Evolutionary conservation across 2,797 vertebrate genomes (phyloP), one percentile per base, ranked within the genome.

Genomic region (Poeciliopsis turneri): DNA sequence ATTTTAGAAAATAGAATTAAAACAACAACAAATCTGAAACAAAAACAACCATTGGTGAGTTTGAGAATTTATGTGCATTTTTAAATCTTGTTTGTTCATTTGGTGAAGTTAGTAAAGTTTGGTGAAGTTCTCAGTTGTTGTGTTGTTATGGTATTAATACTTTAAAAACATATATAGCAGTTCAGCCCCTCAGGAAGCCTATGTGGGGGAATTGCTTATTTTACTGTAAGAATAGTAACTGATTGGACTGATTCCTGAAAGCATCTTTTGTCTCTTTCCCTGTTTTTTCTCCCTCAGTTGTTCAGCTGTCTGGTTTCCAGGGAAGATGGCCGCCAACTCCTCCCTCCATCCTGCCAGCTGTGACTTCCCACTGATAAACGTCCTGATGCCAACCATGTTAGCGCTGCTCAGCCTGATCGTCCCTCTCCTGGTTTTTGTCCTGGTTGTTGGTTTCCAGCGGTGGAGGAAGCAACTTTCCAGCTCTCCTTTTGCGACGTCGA

Each of bases 401-500:
- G 0, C 5, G 11, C 11, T 1, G 2, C 15, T 15, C 15, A 16
- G 57, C 41, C 3, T 75, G 33, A 20, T 43, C 10, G n/a, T 72
- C 18, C 77, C 81, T 28, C 46, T 55, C 30, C 39, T 33, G 30
- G 1, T 64, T 30, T 45, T 39, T 36, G 12, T 83, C 51, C 59
- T 80, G 49, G 12, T 25, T 15, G 2, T 74, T 18, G 75, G 75
- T 15, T 53, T 16, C n/a, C 49, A 39, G 12, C 49, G 5, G 18
- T 70, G 49, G 76, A 45, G 11, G 47, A 77, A 64, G 1, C 47
- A 53, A 10, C 12, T 0, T 53, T 28, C 25, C 13, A 13, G 15
- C 20, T 25, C 28, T 13, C 2, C 20, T 49, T 25, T 25, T 1
- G 28, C 10, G 3, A 43, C n/a, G 3, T 36, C 5, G 5, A 83